A percentile compares a stretch with the other conserved stretches of the same genome.
phyloP scores from a whole-genome alignment of 2,797 vertebrate genomes.

The Coranthus polyacanthus region DNA sequence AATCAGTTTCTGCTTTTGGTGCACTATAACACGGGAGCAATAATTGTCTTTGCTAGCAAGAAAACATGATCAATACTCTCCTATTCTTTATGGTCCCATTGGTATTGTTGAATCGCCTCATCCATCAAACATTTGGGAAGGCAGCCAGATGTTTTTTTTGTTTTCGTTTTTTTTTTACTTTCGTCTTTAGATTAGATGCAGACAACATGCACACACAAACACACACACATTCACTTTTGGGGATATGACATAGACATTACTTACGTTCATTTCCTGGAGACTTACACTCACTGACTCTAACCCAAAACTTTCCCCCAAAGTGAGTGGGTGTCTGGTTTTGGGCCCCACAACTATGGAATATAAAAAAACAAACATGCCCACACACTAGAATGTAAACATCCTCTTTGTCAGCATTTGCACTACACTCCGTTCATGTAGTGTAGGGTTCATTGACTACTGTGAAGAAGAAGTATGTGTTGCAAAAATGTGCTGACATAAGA shows the following conservation, averaged over 20 bases:
- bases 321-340: no score
- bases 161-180: slow-evolving; percentile 46
- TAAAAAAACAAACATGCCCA: background rate
- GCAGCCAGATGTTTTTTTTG: slow-evolving; percentile 50
- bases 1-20: slow-evolving; percentile 29
- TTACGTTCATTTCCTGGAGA: no score
- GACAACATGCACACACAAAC: slow-evolving; percentile 25
- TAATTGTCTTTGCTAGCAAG: slow-evolving; percentile 53
- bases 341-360: no score
- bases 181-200: slow-evolving; percentile 38
- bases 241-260: no score
- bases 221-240: slow-evolving; percentile 8
- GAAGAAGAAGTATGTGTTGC: slow-evolving; percentile 23
- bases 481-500: slow-evolving; percentile 48
- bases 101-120: slow-evolving; percentile 54
- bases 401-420: slow-evolving; percentile 44
- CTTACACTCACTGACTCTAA: no score
- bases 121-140: slow-evolving; percentile 58
- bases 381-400: slow-evolving; percentile 23
- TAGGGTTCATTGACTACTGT: slow-evolving; percentile 17
- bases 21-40: slow-evolving; percentile 27
- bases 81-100: slow-evolving; percentile 65
- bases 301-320: no score
- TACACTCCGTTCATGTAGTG: slow-evolving; percentile 19
- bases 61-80: slow-evolving; percentile 65